Conservation (phyloP, 2,888 invertebrate species). For the Drosophila demipolita region DNA sequence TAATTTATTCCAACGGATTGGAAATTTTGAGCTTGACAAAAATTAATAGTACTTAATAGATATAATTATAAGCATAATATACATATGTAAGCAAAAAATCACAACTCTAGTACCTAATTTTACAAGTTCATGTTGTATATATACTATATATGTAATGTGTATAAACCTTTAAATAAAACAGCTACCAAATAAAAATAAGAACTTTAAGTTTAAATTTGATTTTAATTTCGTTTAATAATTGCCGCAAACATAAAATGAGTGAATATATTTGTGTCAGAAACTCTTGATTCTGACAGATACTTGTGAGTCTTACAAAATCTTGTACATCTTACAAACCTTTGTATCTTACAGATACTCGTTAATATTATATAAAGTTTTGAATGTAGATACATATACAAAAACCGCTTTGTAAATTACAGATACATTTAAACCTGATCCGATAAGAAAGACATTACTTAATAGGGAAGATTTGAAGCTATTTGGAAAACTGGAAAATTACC, state of each 20-base stretch:
- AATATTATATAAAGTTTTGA: neutral
- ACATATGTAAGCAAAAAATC: slow-evolving; percentile 24
- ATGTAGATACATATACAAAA: neutral
- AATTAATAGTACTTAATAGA: slow-evolving; percentile 76
- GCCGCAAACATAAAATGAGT: neutral
- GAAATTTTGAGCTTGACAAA: slow-evolving; percentile 73
- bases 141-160: slow-evolving; percentile 66
- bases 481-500: neutral
- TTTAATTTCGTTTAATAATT: slow-evolving; percentile 2
- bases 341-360: neutral
- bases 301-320: neutral
- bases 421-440: neutral
- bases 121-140: slow-evolving; percentile 74
- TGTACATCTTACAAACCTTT: neutral
- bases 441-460: neutral
- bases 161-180: slow-evolving; percentile 77
- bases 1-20: slow-evolving; percentile 80
- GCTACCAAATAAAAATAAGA: slow-evolving; percentile 68
- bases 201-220: slow-evolving; percentile 8
- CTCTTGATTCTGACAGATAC: neutral
- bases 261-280: neutral
- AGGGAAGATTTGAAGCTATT: neutral
- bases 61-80: slow-evolving; percentile 62
- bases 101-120: slow-evolving; percentile 72
- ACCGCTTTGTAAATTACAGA: too few species aligned